phyloP scores from a whole-genome alignment of 2,797 vertebrate genomes.

The Acanthiza pusilla region DNA sequence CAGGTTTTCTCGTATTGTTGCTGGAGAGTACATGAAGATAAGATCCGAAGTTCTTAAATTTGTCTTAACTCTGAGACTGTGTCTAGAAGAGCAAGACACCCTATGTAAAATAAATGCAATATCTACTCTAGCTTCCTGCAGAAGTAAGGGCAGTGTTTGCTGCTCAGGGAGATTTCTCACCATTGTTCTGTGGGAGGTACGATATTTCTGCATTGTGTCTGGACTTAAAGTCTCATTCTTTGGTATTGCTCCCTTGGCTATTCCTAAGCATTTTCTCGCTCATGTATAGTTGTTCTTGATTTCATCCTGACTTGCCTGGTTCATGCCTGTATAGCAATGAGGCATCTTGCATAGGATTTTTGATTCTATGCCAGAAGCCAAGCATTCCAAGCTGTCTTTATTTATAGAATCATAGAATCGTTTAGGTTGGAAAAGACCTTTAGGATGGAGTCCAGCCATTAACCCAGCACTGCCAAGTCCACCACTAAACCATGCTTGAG shows the following conservation, averaged over 20 bases:
- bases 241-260: background rate
- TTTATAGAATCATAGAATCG: background rate
- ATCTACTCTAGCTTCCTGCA: background rate
- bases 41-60: background rate
- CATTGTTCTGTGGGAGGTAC: background rate
- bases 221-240: background rate
- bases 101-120: background rate
- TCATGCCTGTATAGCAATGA: background rate
- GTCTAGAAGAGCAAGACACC: background rate
- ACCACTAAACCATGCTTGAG: background rate
- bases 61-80: background rate
- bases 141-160: background rate
- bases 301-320: conserved; percentile 8
- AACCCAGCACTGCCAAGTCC: background rate
- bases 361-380: conserved; percentile 37
- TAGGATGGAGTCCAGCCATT: background rate
- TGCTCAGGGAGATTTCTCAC: background rate
- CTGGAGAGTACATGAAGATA: background rate
- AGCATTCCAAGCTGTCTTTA: conserved; percentile 31
- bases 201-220: background rate
- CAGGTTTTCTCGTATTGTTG: background rate
- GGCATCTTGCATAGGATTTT: conserved; percentile 17
- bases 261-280: background rate
- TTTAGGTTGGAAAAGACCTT: background rate
- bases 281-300: background rate